phyloP scores from a whole-genome alignment of 2,888 invertebrate genomes.

The Drosophila aldrichi region DNA sequence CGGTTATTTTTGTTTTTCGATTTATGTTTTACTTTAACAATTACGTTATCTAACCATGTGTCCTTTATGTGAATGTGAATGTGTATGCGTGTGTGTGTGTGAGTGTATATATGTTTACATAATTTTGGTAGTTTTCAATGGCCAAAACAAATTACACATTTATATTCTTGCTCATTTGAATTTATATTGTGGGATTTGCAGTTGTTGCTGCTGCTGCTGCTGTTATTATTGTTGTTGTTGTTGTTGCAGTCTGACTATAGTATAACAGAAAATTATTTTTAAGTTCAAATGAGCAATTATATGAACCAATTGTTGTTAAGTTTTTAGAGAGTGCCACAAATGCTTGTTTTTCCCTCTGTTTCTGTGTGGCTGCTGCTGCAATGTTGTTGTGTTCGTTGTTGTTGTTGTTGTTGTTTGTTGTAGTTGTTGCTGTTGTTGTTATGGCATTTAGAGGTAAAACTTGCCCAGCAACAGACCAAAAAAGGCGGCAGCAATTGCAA shows the following conservation, averaged over 20 bases:
- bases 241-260: conserved; percentile 8
- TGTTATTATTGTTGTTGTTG: conserved; percentile 19
- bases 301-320: conserved; percentile 29
- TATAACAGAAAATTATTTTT: conserved; percentile 10
- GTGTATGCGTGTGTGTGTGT: conserved; percentile 18
- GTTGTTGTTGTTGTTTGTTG: conserved; percentile 41
- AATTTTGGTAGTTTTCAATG: conserved; percentile 38
- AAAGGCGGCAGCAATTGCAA: conserved; percentile 89
- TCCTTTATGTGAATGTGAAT: conserved; percentile 23
- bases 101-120: conserved; percentile 28
- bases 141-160: conserved; percentile 43
- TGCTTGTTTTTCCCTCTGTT: conserved; percentile 3
- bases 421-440: conserved; percentile 45
- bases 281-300: conserved; percentile 27
- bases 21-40: conserved; percentile 48
- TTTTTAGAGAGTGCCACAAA: conserved; percentile 10
- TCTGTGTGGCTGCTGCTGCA: conserved; percentile 21
- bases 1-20: conserved; percentile 13
- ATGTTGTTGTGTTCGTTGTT: conserved; percentile 29
- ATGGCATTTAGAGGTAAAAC: conserved; percentile 91
- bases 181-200: conserved; percentile 15
- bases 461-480: conserved; percentile 92
- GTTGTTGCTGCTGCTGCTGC: conserved; percentile 1
- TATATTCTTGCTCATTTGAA: conserved; percentile 28
- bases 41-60: conserved; percentile 55